Evolutionary conservation across 2,797 vertebrate species (phyloP).

Genomic region (Sebastes matsubarae): DNA sequence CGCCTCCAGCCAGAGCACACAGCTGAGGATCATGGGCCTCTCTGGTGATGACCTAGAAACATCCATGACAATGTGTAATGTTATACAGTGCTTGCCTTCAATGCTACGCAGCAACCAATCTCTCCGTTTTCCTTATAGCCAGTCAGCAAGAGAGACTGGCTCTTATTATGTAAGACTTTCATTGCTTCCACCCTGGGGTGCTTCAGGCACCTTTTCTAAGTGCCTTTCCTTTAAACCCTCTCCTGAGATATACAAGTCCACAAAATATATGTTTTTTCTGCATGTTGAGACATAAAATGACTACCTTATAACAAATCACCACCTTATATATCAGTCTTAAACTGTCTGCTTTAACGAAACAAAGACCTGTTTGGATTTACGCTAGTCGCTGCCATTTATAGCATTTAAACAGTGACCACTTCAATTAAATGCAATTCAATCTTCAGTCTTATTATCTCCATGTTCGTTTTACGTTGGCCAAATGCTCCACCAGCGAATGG

Average conservation of each 20-base stretch:
- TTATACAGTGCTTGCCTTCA: conserved; percentile 40
- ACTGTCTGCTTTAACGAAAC: not conserved
- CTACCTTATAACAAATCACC: not conserved
- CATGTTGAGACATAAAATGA: not conserved
- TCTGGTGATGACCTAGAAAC: conserved; percentile 70
- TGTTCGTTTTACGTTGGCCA: not conserved
- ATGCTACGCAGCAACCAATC: conserved; percentile 17
- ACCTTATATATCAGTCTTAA: not conserved
- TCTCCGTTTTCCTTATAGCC: conserved; percentile 14
- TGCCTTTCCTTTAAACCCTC: not conserved
- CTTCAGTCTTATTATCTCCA: not conserved
- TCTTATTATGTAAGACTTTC: conserved; percentile 42
- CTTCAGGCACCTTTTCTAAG: conserved; percentile 27
- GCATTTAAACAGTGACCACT: not conserved
- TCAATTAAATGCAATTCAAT: not conserved
- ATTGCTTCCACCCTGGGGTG: conserved; percentile 27
- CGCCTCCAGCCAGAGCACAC: conserved; percentile 64
- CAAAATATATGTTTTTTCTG: not conserved
- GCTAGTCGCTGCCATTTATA: rapidly evolving
- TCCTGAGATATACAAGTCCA: not conserved
- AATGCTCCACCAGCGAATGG: not conserved
- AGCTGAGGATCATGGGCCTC: conserved; percentile 80
- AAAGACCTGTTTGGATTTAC: not conserved
- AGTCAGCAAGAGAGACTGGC: conserved; percentile 17
- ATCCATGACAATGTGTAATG: conserved; percentile 58